Base-by-base conservation (phyloP, 2,113 vertebrate species). In the Sceloporus tristichus region DNA sequence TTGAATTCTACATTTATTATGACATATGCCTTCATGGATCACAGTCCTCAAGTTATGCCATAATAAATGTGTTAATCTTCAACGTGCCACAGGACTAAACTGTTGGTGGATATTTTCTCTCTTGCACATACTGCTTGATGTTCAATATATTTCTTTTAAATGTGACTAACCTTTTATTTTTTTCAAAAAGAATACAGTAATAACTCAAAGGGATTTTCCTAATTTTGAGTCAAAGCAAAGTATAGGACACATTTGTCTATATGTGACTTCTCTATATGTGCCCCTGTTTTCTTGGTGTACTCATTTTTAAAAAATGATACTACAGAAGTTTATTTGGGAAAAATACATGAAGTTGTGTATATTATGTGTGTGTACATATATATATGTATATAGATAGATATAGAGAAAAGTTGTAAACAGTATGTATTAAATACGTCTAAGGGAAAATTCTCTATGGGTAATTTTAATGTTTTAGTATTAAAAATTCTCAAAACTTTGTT, bases 371-470 rank as follows among this genome's bases (percentile, higher is more conserved):
- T 96, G 95, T 97, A 97, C 97, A 97, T 82, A 62, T 74, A 62
- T 56, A 81, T 81, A 80, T 38, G 97, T 42, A 87, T 56, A 87
- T 71, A 86, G 10, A 82, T 97, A 97, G 79, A 81, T 62, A 87
- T 59, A 87, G 2, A 78, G 73, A 88, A 19, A 86, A 62, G 68
- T 96, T 97, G 94, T 96, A 96, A 90, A 94, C 95, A 97, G 73
- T 84, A 84, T 97, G 96, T 97, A 97, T 97, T 97, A 97, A 97
- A 97, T 97, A 93, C 97, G 94, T 97, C 94, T 94, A 95, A 94
- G 94, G 96, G 96, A 95, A 95, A 85, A 95, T 91, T 96, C 90
- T 71, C 25, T 90, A 94, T 96, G 95, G 96, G 94, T 97, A 96
- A 96, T 97, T 97, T 97, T 97, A 96, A 96, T 97, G 96, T 97